Evolutionary conservation across 1,140 invertebrate genomes (phyloP), one percentile per base, ranked within the genome.

Genomic region (Hypothenemus hampei): DNA sequence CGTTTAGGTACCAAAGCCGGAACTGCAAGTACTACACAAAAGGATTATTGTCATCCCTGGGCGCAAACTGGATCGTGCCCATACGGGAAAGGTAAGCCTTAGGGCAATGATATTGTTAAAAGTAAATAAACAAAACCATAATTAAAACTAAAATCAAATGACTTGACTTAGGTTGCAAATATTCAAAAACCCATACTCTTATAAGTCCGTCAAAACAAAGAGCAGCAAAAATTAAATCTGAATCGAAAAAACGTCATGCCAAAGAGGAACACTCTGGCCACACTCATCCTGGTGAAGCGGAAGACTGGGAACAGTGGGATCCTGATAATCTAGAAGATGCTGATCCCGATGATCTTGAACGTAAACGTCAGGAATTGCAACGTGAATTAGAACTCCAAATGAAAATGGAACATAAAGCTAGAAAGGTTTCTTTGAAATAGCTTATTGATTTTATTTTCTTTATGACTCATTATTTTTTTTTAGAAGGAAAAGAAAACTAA

Each of bases 291-390:
- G 78, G 79, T 81, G 62, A 82, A 78, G 78, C 79, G 20, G 82
- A 79, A 58, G 82, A 85, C 65, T 81, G 83, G 70, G 83, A 86
- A 65, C 81, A 81, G 65, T 87, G 84, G 84, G 83, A 86, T 69
- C 83, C 86, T 72, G 84, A 81, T 61, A 81, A 84, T 71, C 72
- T 89, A 64, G 88, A 89, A 68, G 87, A 87, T 76, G 87, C 86
- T 57, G 86, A 90, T 73, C 85, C 89, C 55, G 85, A 88, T 66
- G 85, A 83, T 33, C 73, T 91, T 60, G 86, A 89, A 69, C 82
- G 83, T 72, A 77, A 86, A 55, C 76, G 86, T 58, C 82, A 84
- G 64, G 78, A 87, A 63, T 75, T 91, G 59, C 83, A 89, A 67
- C 76, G 85, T 64, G 86, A 89, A 73, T 74, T 90, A 68, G 85